Conservation (phyloP, 2,888 invertebrate species). For the Andrena bucephala region DNA sequence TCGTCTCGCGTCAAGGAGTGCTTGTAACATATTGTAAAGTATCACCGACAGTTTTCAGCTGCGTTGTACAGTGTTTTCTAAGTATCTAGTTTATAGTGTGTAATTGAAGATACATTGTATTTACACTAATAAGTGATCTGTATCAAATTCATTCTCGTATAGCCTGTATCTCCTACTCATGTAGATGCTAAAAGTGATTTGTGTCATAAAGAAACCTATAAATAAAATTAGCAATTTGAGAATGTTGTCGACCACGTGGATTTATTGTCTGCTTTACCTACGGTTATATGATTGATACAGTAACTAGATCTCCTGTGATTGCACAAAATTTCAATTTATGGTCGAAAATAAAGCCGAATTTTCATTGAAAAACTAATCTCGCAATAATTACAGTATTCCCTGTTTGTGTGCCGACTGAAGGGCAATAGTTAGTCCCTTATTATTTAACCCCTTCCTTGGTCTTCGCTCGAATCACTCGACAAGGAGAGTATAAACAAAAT, state of each 20-base stretch:
- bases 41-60: conserved; percentile 84
- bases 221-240: conserved; percentile 85
- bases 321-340: background rate
- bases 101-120: conserved; percentile 84
- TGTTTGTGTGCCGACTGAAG: no score
- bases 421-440: no score
- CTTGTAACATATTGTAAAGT: conserved; percentile 85
- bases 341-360: no score
- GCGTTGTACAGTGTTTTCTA: conserved; percentile 85
- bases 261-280: conserved; percentile 34
- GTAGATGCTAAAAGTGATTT: conserved; percentile 85
- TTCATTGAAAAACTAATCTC: no score
- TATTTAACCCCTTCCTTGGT: no score
- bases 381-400: no score
- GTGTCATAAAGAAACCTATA: conserved; percentile 84
- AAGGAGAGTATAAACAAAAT: no score
- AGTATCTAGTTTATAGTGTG: conserved; percentile 85
- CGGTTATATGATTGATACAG: background rate
- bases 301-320: background rate
- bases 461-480: no score
- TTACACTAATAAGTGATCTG: conserved; percentile 85
- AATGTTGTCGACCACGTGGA: conserved; percentile 77
- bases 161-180: conserved; percentile 84
- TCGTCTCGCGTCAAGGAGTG: conserved; percentile 73
- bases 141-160: conserved; percentile 85